Evolutionary conservation across 2,797 vertebrate genomes (phyloP).

Genomic region (Poecile montanus): DNA sequence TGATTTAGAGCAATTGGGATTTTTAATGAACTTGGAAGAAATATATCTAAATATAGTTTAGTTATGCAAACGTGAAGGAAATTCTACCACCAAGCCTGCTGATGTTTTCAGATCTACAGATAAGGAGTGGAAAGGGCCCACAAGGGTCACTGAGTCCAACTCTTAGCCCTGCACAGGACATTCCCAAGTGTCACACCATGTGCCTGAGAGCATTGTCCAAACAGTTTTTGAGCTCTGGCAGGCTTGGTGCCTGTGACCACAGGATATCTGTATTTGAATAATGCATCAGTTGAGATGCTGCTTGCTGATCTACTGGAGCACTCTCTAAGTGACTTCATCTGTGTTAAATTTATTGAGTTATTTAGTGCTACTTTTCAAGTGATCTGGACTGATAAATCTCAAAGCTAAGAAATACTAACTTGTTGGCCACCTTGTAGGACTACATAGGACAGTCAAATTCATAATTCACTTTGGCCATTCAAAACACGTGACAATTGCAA

Average conservation of each 20-base stretch:
- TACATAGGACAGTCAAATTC: rapidly evolving
- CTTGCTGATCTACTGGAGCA: neutral
- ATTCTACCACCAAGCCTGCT: neutral
- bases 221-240: neutral
- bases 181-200: neutral
- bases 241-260: neutral
- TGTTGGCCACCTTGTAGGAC: neutral
- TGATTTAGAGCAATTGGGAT: neutral
- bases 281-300: neutral
- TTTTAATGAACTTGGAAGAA: neutral
- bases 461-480: neutral
- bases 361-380: neutral
- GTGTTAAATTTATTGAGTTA: neutral
- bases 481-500: neutral
- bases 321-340: neutral
- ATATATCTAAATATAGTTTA: neutral
- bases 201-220: neutral
- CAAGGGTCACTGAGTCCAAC: neutral
- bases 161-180: neutral
- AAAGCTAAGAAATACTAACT: neutral
- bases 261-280: neutral
- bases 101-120: neutral
- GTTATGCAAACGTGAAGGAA: neutral
- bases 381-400: neutral
- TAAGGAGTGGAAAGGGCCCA: neutral